phyloP scores from a whole-genome alignment of 2,797 vertebrate genomes.

The Danio tinwini region DNA sequence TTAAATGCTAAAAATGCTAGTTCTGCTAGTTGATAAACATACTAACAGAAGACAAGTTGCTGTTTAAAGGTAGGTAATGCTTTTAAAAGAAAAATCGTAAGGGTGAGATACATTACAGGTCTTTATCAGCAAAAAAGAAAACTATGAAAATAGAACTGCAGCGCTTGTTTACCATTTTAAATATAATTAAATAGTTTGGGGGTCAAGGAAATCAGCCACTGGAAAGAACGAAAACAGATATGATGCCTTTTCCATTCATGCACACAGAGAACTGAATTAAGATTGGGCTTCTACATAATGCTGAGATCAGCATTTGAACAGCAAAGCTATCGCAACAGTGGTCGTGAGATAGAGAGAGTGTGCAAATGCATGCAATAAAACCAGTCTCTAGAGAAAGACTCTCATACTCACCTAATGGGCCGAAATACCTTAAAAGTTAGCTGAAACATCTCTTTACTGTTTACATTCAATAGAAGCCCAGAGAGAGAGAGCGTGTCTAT shows the following conservation, averaged over 20 bases:
- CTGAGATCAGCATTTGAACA: conserved; percentile 36
- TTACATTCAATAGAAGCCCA: not conserved
- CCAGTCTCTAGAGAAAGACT: conserved; percentile 8
- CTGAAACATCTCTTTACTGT: not conserved
- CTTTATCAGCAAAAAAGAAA: too few species aligned
- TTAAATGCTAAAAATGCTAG: not conserved
- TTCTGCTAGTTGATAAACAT: not conserved
- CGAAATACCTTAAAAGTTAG: conserved; percentile 21
- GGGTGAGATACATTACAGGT: too few species aligned
- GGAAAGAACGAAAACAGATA: conserved; percentile 9
- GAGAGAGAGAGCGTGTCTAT: not conserved
- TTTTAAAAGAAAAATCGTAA: too few species aligned
- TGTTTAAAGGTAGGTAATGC: not conserved
- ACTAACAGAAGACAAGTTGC: not conserved
- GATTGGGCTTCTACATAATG: conserved; percentile 11
- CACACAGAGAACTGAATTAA: not conserved
- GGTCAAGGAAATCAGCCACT: not conserved
- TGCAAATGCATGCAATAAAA: conserved; percentile 12
- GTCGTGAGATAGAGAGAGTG: not conserved
- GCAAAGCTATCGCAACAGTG: conserved; percentile 32
- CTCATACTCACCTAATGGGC: conserved; percentile 1
- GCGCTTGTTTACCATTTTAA: too few species aligned
- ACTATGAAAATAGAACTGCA: too few species aligned
- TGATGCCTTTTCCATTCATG: not conserved
- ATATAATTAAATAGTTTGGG: too few species aligned